phyloP scores from a whole-genome alignment of 2,888 invertebrate genomes.

The Spilarctia lutea region DNA sequence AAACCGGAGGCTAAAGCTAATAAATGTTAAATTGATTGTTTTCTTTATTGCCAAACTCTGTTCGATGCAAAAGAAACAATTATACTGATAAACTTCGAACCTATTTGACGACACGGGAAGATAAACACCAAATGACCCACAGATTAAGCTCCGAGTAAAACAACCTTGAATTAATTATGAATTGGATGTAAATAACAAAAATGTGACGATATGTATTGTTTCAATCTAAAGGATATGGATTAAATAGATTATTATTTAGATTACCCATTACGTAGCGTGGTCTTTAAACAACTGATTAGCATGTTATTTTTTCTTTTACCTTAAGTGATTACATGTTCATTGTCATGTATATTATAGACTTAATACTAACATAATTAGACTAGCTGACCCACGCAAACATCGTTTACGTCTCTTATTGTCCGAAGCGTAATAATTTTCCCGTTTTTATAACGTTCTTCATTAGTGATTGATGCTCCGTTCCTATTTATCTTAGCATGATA shows the following conservation, averaged over 20 bases:
- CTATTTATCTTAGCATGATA: too few relatives aligned
- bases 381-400: too few relatives aligned
- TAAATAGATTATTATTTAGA: neutral
- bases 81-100: too few relatives aligned
- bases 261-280: neutral
- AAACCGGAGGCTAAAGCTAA: too few relatives aligned
- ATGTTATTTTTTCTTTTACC: neutral
- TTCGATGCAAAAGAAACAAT: too few relatives aligned
- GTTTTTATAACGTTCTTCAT: too few relatives aligned
- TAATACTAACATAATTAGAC: too few relatives aligned
- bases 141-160: neutral
- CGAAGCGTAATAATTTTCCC: too few relatives aligned
- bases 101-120: neutral
- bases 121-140: neutral
- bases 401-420: too few relatives aligned
- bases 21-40: too few relatives aligned
- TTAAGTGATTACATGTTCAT: neutral
- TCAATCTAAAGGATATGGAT: neutral
- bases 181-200: neutral
- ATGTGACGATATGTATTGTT: neutral
- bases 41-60: too few relatives aligned
- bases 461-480: too few relatives aligned
- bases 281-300: neutral
- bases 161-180: neutral
- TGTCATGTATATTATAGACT: neutral